Conservation (phyloP, 2,888 invertebrate genomes). For the Ormyrus rosae region DNA sequence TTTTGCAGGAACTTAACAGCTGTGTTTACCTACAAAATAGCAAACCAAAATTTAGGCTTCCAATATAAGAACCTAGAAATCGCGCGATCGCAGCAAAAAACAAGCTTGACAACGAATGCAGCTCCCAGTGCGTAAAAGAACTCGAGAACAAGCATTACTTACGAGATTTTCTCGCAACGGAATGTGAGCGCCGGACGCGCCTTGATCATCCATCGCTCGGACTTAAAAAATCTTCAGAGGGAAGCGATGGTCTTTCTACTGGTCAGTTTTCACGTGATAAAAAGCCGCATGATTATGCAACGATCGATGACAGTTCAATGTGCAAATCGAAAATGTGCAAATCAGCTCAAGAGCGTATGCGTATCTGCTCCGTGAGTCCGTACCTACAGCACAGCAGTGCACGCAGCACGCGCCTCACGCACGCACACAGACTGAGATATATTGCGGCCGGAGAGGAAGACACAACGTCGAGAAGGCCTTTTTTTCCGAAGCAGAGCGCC, state of each 20-base stretch:
- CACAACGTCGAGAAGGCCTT: too few relatives aligned
- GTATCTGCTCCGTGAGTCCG: too few relatives aligned
- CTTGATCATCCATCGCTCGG: slow-evolving; percentile 66
- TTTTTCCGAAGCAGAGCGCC: neutral
- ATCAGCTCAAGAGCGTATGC: neutral
- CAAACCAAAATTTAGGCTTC: slow-evolving; percentile 37
- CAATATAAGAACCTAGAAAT: neutral
- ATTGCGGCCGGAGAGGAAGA: too few relatives aligned
- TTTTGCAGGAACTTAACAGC: slow-evolving; percentile 92
- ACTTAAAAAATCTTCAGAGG: too few relatives aligned
- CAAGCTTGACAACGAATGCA: neutral
- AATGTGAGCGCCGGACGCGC: slow-evolving; percentile 63
- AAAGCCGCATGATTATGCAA: slow-evolving; percentile 58
- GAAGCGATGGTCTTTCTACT: neutral
- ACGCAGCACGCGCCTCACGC: too few relatives aligned
- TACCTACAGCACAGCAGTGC: too few relatives aligned
- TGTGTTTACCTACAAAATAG: slow-evolving; percentile 83
- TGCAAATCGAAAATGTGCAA: slow-evolving; percentile 49
- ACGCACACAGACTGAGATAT: too few relatives aligned
- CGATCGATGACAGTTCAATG: slow-evolving; percentile 53
- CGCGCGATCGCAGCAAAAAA: neutral
- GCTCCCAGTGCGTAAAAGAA: neutral
- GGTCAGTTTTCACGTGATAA: slow-evolving; percentile 24
- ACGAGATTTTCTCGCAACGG: slow-evolving; percentile 69
- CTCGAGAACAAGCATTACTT: slow-evolving; percentile 57